These are phyloP conservation scores for Sporophila hypoxantha DNA, from an alignment of 2,113 vertebrate genomes.

Conservation along the genomic window DNA sequence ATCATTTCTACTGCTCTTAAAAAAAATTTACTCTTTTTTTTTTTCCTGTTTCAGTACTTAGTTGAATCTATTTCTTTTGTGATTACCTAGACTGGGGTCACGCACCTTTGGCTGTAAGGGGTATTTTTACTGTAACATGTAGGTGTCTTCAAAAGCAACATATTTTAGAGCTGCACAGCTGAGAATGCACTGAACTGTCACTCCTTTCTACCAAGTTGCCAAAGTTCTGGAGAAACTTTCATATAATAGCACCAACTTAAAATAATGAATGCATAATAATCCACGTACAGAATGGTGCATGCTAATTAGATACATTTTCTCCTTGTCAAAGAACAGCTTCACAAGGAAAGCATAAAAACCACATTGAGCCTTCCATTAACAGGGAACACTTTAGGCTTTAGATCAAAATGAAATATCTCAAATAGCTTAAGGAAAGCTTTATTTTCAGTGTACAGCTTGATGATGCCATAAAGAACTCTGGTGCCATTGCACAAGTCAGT, in stretches of 20 bases:
- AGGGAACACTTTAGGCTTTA: not conserved
- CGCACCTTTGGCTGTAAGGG: not conserved
- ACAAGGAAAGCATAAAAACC: not conserved
- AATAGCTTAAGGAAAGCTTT: not conserved
- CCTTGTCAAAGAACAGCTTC: conserved; percentile 15
- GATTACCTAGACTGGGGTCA: not conserved
- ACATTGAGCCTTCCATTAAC: not conserved
- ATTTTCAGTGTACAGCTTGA: not conserved
- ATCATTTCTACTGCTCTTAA: not conserved
- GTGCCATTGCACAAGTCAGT: not conserved
- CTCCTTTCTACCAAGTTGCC: not conserved
- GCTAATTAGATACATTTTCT: conserved; percentile 18
- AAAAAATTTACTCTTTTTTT: not conserved
- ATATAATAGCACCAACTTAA: not conserved
- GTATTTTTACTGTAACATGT: conserved; percentile 16
- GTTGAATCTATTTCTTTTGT: not conserved
- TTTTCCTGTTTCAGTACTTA: not conserved
- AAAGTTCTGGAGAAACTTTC: not conserved
- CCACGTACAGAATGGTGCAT: not conserved
- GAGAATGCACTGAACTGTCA: not conserved
- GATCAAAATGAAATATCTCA: not conserved
- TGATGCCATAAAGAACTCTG: not conserved
- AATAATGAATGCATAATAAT: not conserved
- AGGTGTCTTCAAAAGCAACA: conserved; percentile 25
- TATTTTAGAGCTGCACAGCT: not conserved